Conservation (phyloP, 2,113 vertebrate species). For the Leptosomus discolor region DNA sequence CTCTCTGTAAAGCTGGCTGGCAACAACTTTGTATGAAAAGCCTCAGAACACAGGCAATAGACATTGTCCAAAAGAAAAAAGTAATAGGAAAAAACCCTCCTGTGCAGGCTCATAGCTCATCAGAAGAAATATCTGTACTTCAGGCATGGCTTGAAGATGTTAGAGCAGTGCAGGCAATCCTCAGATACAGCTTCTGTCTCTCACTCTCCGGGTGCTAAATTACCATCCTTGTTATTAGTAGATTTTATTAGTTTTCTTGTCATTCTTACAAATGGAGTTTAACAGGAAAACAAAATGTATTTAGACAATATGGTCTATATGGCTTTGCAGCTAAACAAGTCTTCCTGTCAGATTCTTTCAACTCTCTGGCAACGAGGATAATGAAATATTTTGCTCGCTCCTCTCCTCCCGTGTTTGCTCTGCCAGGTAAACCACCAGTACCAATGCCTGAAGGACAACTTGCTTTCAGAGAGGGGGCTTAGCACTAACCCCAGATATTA, state of each 20-base stretch:
- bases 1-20: not conserved
- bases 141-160: not conserved
- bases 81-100: not conserved
- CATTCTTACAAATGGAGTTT: slow-evolving; percentile 31
- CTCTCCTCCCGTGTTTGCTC: not conserved
- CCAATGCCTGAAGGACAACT: not conserved
- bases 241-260: slow-evolving; percentile 48
- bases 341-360: slow-evolving; percentile 12
- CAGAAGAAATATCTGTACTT: slow-evolving; percentile 1
- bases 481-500: not conserved
- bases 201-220: not conserved
- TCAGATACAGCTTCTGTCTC: not conserved
- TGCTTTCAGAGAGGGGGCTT: not conserved
- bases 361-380: not conserved
- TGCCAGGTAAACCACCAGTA: not conserved
- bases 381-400: not conserved
- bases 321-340: slow-evolving; percentile 19
- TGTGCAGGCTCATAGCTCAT: not conserved
- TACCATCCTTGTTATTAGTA: slow-evolving; percentile 19
- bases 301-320: slow-evolving; percentile 23
- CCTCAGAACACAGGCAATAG: not conserved
- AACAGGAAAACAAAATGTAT: slow-evolving; percentile 33
- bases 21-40: not conserved
- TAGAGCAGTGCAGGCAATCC: not conserved
- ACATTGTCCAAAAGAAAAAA: not conserved